These are phyloP conservation scores for Prenolepis imparis DNA, from an alignment of 2,888 invertebrate species.

Conservation along the genomic window DNA sequence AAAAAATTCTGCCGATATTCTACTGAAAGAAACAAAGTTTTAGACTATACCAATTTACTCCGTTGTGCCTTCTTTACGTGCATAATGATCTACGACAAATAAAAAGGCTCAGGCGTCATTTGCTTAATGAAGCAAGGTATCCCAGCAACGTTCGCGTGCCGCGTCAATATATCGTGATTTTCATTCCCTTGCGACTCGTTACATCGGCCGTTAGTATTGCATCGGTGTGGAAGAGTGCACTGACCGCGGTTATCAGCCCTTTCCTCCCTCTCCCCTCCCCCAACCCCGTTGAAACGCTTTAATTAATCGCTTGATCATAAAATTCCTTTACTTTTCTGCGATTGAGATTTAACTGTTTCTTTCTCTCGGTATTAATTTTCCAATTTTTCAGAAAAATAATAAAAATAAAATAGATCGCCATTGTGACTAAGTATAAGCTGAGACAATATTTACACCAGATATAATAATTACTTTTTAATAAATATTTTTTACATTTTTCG, in stretches of 20 bases:
- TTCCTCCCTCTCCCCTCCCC: background rate
- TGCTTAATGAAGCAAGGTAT: slow-evolving; percentile 49
- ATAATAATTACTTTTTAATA: background rate
- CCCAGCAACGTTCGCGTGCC: slow-evolving; percentile 51
- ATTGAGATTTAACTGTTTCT: slow-evolving; percentile 20
- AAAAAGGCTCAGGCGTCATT: slow-evolving; percentile 41
- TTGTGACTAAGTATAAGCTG: background rate
- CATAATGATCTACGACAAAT: slow-evolving; percentile 39
- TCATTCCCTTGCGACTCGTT: slow-evolving; percentile 43
- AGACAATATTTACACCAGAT: background rate
- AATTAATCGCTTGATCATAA: slow-evolving; percentile 37
- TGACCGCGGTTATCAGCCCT: slow-evolving; percentile 45
- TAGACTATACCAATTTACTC: slow-evolving; percentile 32
- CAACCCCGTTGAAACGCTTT: slow-evolving; percentile 11
- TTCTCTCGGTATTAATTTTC: background rate
- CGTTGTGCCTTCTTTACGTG: background rate
- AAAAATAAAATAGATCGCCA: background rate
- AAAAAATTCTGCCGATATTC: background rate
- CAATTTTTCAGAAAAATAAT: background rate
- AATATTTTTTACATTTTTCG: slow-evolving; percentile 8
- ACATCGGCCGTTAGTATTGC: slow-evolving; percentile 35
- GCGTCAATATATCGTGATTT: slow-evolving; percentile 53
- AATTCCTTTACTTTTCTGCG: slow-evolving; percentile 23
- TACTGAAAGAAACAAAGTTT: slow-evolving; percentile 10
- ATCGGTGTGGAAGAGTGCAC: slow-evolving; percentile 47